Evolutionary conservation across 2,888 invertebrate genomes (phyloP), one percentile per base, ranked within the genome.

Genomic region (Nymphalis polychloros): DNA sequence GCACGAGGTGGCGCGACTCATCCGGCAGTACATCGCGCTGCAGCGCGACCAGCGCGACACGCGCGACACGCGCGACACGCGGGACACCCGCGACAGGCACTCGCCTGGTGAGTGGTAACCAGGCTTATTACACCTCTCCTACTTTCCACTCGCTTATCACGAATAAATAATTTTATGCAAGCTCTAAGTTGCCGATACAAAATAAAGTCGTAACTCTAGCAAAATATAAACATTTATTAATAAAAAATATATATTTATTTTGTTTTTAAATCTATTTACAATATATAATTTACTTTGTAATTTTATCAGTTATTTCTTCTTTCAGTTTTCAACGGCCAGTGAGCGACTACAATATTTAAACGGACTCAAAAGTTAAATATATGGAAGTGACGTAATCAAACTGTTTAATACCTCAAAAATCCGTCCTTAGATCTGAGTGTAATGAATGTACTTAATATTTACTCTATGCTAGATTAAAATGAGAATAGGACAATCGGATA

Each of bases 11-110:
- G 98, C 98, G 61, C 95, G 98, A 75, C 94, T 99, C 79, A 98
- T 99, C 81, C 94, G 98, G 46, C 99, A 99, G 89, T 99, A 99
- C 93, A 98, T 99, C 83, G 97, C 97, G 80, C 96, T 98, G 91
- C 93, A 93, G 82, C 79, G 93, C 63, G 92, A 93, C 81, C 80
- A 81, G 72, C 74, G 85, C 41, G 68, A 68, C 53, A 60, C 61
- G 31, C 57, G 61, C 46, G 64, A 70, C 46, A 63, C 62, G 41
- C 55, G 67, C 55, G 57, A 47, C 50, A 6, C n/a, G 19, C 49
- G 67, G 55, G 57, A 47, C 50, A 6, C n/a, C 17, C 49, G 49
- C 19, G 57, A 66, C 47, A n/a, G 23, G 27, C 65, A 64, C 53
- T 55, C 53, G n/a, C 53, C 53, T 13, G 52, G 50, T 50, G 20